Evolutionary conservation across 35 echinoderm and acorn worm species (phyloP), one percentile per base, ranked within the genome.

Genomic region (Ophiothrix spiculata): DNA sequence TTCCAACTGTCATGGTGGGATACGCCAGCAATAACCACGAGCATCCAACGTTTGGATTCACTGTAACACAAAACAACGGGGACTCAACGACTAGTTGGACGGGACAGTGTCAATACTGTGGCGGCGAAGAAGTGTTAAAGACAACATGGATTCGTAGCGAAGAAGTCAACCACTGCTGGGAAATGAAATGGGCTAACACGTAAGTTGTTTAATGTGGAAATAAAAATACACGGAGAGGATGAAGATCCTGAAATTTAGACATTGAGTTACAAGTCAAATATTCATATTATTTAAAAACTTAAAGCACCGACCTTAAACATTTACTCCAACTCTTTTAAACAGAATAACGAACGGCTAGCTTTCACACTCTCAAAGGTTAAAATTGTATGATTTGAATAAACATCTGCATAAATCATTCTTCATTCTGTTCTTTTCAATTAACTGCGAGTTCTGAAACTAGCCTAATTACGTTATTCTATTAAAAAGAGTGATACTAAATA

Each of bases 11-110:
- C 54, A 46, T 93, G 17, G 88, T 98, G 31, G 95, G 95, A 12
- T 97, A 97, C 56, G 83, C 95, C 35, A 94, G 85, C 85, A 86
- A 85, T 34, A 88, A 35, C 63, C 60, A 77, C 14, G 78, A 84
- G 19, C 91, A 91, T 64, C 91, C 95, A 33, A 91, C 91, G 0
- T 89, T 98, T 64, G 95, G 95, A 38, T 98, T 98, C 54, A 98
- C 95, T 54, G 83, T 92, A 8, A 86, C 94, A 39, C 80, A 88
- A 33, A 81, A 93, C 38, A 98, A 94, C 78, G 95, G 95, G 17
- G 32, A 75, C n/a, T 79, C 85, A n/a, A 91, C 95, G 35, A 98
- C 79, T 31, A 98, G 95, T 79, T 98, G 95, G 95, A 98, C 95
- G 12, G 95, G 95, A 77, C 95, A 98, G 63, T 98, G 95, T 46